A percentile compares a stretch with the other conserved stretches of the same genome.
Evolutionary conservation across 1,140 invertebrate species (phyloP).

Genomic region (Drosophila setifemur): DNA sequence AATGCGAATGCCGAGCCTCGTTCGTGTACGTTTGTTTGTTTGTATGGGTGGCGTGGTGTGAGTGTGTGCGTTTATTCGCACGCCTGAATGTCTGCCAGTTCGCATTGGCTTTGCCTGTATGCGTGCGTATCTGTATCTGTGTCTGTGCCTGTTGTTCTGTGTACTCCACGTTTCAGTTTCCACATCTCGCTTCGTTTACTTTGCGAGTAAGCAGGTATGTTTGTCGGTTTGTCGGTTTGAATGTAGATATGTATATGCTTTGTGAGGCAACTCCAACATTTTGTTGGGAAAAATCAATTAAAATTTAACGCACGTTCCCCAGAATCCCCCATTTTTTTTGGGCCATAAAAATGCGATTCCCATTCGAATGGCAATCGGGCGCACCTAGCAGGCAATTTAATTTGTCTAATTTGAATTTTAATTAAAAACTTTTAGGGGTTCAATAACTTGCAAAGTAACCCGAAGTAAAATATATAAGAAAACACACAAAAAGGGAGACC

Average conservation of each 20-base stretch:
- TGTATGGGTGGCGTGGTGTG: neutral
- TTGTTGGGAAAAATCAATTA: constrained; percentile 76
- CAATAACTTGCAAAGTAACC: constrained; percentile 60
- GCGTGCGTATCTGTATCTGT: constrained; percentile 24
- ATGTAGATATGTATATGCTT: too few species aligned
- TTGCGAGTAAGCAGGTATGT: constrained; percentile 56
- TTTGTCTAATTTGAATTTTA: constrained; percentile 77
- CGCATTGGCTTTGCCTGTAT: constrained; percentile 36
- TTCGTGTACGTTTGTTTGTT: constrained; percentile 15
- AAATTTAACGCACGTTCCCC: constrained; percentile 70
- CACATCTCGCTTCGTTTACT: constrained; percentile 67
- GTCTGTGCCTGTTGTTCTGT: constrained; percentile 57
- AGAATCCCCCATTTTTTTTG: constrained; percentile 5
- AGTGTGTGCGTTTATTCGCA: constrained; percentile 56
- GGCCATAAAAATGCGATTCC: constrained; percentile 25
- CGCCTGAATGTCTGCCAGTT: constrained; percentile 71
- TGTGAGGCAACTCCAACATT: constrained; percentile 38
- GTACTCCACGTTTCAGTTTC: constrained; percentile 50
- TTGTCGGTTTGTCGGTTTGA: neutral
- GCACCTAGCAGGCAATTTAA: constrained; percentile 49
- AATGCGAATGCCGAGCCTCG: constrained; percentile 43
- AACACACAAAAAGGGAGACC: neutral
- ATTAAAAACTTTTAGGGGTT: constrained; percentile 77
- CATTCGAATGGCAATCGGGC: constrained; percentile 27
- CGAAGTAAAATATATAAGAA: neutral